These are phyloP conservation scores for Leptodactylus fallax DNA, from an alignment of 2,797 vertebrate species.

Conservation along the genomic window DNA sequence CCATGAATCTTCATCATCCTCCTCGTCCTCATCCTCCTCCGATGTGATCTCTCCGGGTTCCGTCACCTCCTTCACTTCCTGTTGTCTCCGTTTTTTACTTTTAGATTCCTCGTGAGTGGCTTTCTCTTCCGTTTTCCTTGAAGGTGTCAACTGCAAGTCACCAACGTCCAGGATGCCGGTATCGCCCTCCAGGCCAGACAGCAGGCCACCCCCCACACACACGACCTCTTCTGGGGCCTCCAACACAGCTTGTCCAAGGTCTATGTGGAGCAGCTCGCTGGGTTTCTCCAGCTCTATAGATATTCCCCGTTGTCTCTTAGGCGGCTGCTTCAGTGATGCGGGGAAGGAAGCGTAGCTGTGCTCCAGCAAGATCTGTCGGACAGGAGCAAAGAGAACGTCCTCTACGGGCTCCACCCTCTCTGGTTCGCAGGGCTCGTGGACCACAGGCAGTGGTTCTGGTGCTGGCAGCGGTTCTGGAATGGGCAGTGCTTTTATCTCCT, in stretches of 20 bases:
- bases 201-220: slow-evolving; percentile 27
- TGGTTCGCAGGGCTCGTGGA: slow-evolving; percentile 67
- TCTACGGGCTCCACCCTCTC: slow-evolving; percentile 29
- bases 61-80: slow-evolving; percentile 18
- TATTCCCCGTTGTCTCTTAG: slow-evolving; percentile 67
- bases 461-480: slow-evolving; percentile 81
- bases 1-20: slow-evolving; percentile 80
- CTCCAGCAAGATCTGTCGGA: slow-evolving; percentile 77
- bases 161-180: slow-evolving; percentile 67
- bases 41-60: slow-evolving; percentile 82
- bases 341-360: slow-evolving; percentile 88
- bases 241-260: slow-evolving; percentile 80
- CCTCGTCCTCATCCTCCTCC: slow-evolving; percentile 74
- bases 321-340: slow-evolving; percentile 45
- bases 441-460: slow-evolving; percentile 71
- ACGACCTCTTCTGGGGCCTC: slow-evolving; percentile 92
- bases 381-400: not conserved
- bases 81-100: slow-evolving; percentile 68
- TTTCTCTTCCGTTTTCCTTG: slow-evolving; percentile 66
- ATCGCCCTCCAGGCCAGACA: not conserved
- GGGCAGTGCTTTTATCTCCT: slow-evolving; percentile 37
- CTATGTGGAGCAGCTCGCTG: slow-evolving; percentile 44
- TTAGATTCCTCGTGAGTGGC: slow-evolving; percentile 67
- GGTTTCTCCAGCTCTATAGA: slow-evolving; percentile 62
- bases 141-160: slow-evolving; percentile 43